phyloP scores from a whole-genome alignment of 1,140 invertebrate species.

The Carposina sasakii region DNA sequence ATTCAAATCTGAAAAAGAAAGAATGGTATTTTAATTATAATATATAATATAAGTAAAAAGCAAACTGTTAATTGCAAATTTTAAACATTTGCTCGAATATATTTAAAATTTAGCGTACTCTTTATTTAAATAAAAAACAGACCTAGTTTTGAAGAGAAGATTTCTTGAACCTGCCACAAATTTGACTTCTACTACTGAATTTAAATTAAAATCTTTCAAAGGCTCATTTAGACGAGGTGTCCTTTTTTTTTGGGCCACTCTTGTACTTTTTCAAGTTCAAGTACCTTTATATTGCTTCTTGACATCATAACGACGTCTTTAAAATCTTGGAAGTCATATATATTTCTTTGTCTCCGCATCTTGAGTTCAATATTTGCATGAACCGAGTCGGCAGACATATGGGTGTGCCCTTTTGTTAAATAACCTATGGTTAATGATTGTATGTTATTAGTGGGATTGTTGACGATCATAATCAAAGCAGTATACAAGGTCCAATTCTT shows the following conservation, averaged over 20 bases:
- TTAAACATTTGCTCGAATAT: too few relatives aligned
- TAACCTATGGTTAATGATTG: too few relatives aligned
- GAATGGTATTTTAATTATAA: slow-evolving; percentile 6
- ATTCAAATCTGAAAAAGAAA: slow-evolving; percentile 11
- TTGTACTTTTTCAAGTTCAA: slow-evolving; percentile 9
- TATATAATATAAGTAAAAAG: too few relatives aligned
- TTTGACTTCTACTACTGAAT: slow-evolving; percentile 15
- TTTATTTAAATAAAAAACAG: too few relatives aligned
- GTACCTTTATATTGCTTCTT: slow-evolving; percentile 9
- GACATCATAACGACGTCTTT: slow-evolving; percentile 8
- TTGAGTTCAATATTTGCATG: too few relatives aligned
- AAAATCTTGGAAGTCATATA: slow-evolving; percentile 12
- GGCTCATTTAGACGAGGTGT: slow-evolving; percentile 8
- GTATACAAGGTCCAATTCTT: slow-evolving; percentile 15
- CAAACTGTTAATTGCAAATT: too few relatives aligned
- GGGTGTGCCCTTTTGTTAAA: slow-evolving; percentile 11
- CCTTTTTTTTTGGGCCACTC: slow-evolving; percentile 14
- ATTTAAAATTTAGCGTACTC: too few relatives aligned
- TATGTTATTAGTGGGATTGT: too few relatives aligned
- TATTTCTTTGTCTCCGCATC: slow-evolving; percentile 8
- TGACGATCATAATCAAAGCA: too few relatives aligned
- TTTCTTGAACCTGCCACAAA: slow-evolving; percentile 15
- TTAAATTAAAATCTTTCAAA: slow-evolving; percentile 14
- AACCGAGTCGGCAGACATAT: too few relatives aligned
- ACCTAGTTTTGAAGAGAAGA: slow-evolving; percentile 13